phyloP scores from a whole-genome alignment of 2,888 invertebrate species.

The Cryptus armator region DNA sequence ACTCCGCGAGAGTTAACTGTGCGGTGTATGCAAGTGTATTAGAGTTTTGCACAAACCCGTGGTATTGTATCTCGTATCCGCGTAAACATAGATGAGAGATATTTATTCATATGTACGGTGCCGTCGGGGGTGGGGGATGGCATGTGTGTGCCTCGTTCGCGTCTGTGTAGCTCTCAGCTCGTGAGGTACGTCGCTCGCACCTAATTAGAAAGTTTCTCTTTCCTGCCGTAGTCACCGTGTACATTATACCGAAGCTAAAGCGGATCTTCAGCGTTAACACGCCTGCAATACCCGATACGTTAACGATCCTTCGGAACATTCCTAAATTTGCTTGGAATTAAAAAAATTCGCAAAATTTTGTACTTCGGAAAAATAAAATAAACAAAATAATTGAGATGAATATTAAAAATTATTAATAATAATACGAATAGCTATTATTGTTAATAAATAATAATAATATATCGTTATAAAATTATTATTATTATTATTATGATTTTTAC shows the following conservation, averaged over 20 bases:
- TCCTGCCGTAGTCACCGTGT: constrained; percentile 59
- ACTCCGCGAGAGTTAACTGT: not conserved
- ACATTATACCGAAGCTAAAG: constrained; percentile 20
- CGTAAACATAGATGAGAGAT: constrained; percentile 1
- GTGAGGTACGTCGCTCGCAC: constrained; percentile 69
- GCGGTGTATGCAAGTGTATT: not conserved
- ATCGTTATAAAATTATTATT: too few species aligned
- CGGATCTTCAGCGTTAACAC: constrained; percentile 10
- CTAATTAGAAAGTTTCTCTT: constrained; percentile 74
- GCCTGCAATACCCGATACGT: constrained; percentile 1
- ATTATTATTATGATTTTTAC: too few species aligned
- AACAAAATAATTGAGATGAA: too few species aligned
- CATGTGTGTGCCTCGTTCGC: constrained; percentile 51
- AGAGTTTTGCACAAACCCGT: constrained; percentile 3
- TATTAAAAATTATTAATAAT: too few species aligned
- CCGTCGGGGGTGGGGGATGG: constrained; percentile 37
- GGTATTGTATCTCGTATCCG: constrained; percentile 26
- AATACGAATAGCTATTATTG: too few species aligned
- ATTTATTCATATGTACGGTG: constrained; percentile 37
- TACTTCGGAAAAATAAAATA: not conserved
- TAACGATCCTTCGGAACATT: not conserved
- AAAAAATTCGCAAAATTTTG: not conserved
- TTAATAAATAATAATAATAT: too few species aligned
- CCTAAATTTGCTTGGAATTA: not conserved
- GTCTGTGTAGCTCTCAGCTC: constrained; percentile 58